phyloP scores from a whole-genome alignment of 2,797 vertebrate genomes.

The Liasis olivaceus region DNA sequence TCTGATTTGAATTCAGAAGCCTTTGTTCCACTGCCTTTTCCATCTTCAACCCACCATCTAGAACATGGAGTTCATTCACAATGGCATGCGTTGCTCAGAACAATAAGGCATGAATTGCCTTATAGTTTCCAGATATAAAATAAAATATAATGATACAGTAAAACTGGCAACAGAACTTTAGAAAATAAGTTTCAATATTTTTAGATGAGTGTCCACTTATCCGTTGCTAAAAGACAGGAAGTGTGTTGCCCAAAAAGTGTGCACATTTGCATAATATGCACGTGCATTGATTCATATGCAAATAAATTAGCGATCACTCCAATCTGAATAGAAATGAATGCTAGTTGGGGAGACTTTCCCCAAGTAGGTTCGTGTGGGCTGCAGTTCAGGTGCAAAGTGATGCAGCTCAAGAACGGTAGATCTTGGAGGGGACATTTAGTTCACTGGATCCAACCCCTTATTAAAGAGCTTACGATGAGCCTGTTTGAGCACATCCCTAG shows the following conservation, averaged over 20 bases:
- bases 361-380: neutral
- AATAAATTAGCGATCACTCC: neutral
- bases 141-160: neutral
- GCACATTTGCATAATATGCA: neutral
- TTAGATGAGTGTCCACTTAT: neutral
- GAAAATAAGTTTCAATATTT: neutral
- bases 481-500: neutral
- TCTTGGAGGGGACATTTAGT: neutral
- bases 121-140: neutral
- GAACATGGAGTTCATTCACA: neutral
- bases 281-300: neutral
- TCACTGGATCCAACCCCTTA: neutral
- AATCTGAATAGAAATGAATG: neutral
- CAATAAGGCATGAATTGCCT: neutral
- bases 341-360: neutral
- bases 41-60: neutral
- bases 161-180: neutral
- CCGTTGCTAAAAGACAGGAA: neutral
- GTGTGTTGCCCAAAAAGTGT: neutral
- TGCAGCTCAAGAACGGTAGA: neutral
- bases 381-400: neutral
- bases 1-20: neutral
- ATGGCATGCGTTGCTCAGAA: neutral
- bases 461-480: neutral
- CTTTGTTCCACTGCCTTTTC: neutral